Conservation (phyloP, 2,888 invertebrate species). For the Heliconius charithonia region DNA sequence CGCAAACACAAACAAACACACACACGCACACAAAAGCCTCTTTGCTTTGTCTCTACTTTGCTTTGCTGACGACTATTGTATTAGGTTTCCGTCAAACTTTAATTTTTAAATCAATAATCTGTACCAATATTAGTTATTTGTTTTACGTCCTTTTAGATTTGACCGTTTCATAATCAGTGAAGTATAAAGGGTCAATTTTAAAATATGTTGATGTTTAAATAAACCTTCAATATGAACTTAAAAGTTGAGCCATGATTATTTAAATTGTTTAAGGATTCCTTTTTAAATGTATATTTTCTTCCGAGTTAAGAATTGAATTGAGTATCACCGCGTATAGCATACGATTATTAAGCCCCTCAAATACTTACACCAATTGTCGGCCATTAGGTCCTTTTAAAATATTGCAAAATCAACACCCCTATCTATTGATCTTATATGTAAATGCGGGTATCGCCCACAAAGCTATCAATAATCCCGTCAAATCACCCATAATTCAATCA, state of each 20-base stretch:
- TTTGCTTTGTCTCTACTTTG: conserved; percentile 31
- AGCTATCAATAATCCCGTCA: conserved; percentile 67
- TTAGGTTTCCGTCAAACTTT: conserved; percentile 23
- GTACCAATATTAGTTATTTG: conserved; percentile 25
- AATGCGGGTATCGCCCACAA: conserved; percentile 28
- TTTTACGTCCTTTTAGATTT: conserved; percentile 18
- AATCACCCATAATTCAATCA: conserved; percentile 82
- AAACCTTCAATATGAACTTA: too few species aligned
- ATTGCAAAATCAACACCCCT: conserved; percentile 38
- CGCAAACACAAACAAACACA: conserved; percentile 54
- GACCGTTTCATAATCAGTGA: neutral
- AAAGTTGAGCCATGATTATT: too few species aligned
- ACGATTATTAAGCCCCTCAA: neutral
- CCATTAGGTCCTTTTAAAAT: conserved; percentile 6
- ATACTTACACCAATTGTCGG: neutral
- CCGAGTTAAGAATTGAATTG: neutral
- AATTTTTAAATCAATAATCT: conserved; percentile 22
- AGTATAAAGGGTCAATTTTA: neutral
- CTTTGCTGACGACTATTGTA: conserved; percentile 29
- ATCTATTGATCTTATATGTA: conserved; percentile 37
- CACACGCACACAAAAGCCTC: conserved; percentile 11
- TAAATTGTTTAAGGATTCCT: neutral
- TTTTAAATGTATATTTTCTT: neutral
- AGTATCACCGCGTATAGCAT: neutral
- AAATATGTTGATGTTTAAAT: neutral